Base-by-base conservation (phyloP, 2,113 vertebrate species). In the Lagopus leucura region DNA sequence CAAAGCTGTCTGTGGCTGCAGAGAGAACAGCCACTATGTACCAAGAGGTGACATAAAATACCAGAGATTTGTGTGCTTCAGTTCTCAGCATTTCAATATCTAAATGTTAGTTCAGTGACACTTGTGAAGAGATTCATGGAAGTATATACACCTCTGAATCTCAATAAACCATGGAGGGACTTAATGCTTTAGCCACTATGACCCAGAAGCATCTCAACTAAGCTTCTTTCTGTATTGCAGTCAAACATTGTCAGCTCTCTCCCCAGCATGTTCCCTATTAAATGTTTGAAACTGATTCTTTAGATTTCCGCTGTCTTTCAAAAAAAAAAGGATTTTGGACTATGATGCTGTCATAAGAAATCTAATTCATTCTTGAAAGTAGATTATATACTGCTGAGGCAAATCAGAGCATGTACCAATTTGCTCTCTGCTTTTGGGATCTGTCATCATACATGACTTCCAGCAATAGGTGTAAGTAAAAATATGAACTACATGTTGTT, bases 21-120 rank as follows among this genome's bases (percentile, higher is more conserved):
- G 11, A 0, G 40, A 63, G 42, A 60, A 64, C 79, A 87, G 36
- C 8, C 16, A 4, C 20, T 40, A 40, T 30, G 71, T 63, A 43
- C 7, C 16, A 81, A 34, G 38, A 67, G 16, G 5, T 80, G 16
- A 60, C 64, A 66, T 40, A 77, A 66, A 90, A 67, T 78, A 21
- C 16, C 3, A 21, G 34, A 38, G 72, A 86, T 94, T 90, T 88
- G 25, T 60, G 61, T 4, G 1, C 25, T 60, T 67, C 69, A 66
- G 24, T 14, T 30, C 6, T 50, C 66, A 72, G 16, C 6, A 2
- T 50, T 74, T 73, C n/a, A 48, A 34, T 21, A 77, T 52, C 50
- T 74, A 66, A 55, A 60, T 66, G 21, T 70, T 36, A 91, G 55
- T 80, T 89, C n/a, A 47, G 57, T 93, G 88, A 83, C 69, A 93